Evolutionary conservation across 1,140 invertebrate genomes (phyloP), one percentile per base, ranked within the genome.

Genomic region (Caligus rogercresseyi): DNA sequence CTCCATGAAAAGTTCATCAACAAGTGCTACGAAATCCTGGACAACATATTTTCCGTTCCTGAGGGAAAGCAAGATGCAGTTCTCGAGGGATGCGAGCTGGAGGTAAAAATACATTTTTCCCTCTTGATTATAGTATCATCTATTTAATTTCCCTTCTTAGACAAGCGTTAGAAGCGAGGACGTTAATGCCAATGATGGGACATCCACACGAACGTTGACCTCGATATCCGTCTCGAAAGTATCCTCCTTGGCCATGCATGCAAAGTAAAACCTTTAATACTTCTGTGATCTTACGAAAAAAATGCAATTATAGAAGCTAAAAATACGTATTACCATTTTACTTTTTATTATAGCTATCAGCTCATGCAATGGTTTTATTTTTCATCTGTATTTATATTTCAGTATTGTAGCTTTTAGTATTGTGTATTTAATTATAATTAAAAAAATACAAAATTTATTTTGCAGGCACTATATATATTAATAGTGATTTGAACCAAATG

Each of bases 1-100:
- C 66, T 78, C 25, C 76, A 77, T 65, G 73, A 73, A 53, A 74
- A 73, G 64, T 78, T 78, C 64, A 76, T 78, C 43, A 72, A 71
- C 64, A 75, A 78, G 64, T 78, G 77, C 65, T 75, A 77, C 67
- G 73, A 70, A 59, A 69, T 74, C 65, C 67, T 78, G 20, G 76
- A 78, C 70, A 19, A 24, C 18, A 3, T 25, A 59, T 61, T 55
- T 23, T 31, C 54, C 13, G 19, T 52, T 23, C 16, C 23, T 23
- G 4, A 51, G 23, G 60, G 55, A 43, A 43, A 43, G 19, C 3
- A 64, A 25, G 20, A 52, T 20, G 52, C 63, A 64, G 62, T 61
- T 2, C 60, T 52, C 25, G 43, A 2, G 13, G 18, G 11, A 21
- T 55, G 59, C 21, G 60, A 3, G 57, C 63, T 59, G 21, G 53